A percentile compares a stretch with the other conserved stretches of the same genome.
phyloP scores from a whole-genome alignment of 2,888 invertebrate species.

The Chironomus riparius region DNA sequence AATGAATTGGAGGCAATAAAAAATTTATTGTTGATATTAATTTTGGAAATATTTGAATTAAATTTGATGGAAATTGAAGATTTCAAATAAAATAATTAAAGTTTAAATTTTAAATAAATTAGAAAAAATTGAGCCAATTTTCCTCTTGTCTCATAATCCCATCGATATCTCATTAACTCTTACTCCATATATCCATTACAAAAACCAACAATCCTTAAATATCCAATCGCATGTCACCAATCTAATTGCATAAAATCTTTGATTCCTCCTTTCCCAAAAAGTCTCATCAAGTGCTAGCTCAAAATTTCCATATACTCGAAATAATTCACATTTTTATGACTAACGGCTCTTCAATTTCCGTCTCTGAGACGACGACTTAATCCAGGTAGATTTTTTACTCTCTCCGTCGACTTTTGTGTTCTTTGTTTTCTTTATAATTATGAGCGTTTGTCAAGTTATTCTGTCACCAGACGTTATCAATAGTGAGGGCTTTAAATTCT shows the following conservation, averaged over 20 bases:
- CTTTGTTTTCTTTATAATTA: neutral
- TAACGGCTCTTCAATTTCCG: conserved; percentile 1
- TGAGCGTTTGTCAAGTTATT: neutral
- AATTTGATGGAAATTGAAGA: too few species aligned
- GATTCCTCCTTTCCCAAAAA: too few species aligned
- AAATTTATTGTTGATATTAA: too few species aligned
- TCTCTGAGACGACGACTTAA: neutral
- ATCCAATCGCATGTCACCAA: neutral
- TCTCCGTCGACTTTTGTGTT: neutral
- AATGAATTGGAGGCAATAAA: too few species aligned
- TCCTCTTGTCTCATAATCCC: too few species aligned
- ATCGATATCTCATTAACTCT: too few species aligned
- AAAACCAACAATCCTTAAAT: neutral
- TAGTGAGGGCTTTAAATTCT: neutral
- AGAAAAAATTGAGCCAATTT: too few species aligned
- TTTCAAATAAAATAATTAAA: too few species aligned
- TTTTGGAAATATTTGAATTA: too few species aligned
- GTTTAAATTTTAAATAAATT: too few species aligned
- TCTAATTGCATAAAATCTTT: neutral
- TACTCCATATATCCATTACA: too few species aligned
- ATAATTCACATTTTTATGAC: neutral
- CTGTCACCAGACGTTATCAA: conserved; percentile 4
- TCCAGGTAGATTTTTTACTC: neutral
- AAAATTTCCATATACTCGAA: neutral
- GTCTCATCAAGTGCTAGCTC: neutral